Conservation (phyloP, 1,140 invertebrate species). For the Hylaeus anthracinus region DNA sequence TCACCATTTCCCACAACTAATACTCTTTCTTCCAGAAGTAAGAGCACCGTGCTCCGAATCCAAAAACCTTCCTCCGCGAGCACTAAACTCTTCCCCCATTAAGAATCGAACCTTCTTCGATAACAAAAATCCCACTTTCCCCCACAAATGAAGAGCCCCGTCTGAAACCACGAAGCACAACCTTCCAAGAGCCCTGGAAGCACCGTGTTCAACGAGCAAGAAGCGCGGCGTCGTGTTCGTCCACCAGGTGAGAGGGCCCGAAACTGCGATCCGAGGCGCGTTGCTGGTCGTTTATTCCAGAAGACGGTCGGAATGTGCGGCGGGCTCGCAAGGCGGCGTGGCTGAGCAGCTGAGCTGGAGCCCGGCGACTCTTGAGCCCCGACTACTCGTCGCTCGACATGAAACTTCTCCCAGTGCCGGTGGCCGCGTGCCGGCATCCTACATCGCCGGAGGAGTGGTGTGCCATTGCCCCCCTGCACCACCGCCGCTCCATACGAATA, state of each 20-base stretch:
- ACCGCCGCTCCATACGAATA: conserved; percentile 26
- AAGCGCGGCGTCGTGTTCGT: background rate
- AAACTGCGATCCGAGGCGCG: conserved; percentile 19
- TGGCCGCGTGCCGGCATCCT: conserved; percentile 31
- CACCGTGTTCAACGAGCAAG: too few relatives aligned
- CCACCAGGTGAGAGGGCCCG: background rate
- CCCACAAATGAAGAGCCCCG: too few relatives aligned
- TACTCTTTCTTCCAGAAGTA: too few relatives aligned
- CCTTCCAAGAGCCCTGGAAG: too few relatives aligned
- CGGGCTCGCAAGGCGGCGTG: conserved; percentile 24
- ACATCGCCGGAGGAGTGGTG: background rate
- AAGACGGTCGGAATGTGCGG: conserved; percentile 38
- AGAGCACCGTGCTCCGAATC: too few relatives aligned
- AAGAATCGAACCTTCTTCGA: too few relatives aligned
- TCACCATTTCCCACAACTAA: too few relatives aligned
- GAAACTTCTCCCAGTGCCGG: conserved; percentile 47
- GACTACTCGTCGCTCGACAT: conserved; percentile 46
- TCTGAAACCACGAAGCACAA: too few relatives aligned
- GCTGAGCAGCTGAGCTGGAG: conserved; percentile 42
- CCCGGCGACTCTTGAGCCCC: conserved; percentile 49
- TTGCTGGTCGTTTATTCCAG: conserved; percentile 9
- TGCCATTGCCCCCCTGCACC: too few relatives aligned
- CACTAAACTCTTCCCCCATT: too few relatives aligned
- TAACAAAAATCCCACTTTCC: too few relatives aligned
- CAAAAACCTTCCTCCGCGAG: too few relatives aligned